Percentiles rank a stretch among this genome's conserved stretches.
Evolutionary conservation across 2,113 vertebrate species (phyloP).

Genomic region (Lasiurus borealis): DNA sequence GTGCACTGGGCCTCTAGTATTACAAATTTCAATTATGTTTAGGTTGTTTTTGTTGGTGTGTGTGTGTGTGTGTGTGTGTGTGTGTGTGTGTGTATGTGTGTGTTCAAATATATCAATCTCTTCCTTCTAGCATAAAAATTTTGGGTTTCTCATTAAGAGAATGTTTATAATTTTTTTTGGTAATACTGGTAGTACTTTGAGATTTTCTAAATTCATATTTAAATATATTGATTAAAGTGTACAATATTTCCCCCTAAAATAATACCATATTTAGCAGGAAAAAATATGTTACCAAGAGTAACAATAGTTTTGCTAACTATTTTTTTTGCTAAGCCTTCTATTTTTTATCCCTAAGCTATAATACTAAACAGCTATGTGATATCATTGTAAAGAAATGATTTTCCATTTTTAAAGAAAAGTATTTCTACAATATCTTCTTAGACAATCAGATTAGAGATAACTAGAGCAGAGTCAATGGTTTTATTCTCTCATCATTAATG

Average conservation of each 20-base stretch:
- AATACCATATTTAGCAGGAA: background rate
- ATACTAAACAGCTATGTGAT: background rate
- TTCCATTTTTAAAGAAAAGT: constrained; percentile 60
- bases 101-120: background rate
- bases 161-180: background rate
- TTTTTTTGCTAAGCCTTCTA: constrained; percentile 36
- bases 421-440: constrained; percentile 52
- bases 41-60: background rate
- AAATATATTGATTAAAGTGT: background rate
- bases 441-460: constrained; percentile 61
- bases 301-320: background rate
- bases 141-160: background rate
- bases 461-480: constrained; percentile 85
- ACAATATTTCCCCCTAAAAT: background rate
- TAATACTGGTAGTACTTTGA: background rate
- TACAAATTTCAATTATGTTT: background rate
- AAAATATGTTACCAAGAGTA: background rate
- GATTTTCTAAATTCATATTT: constrained; percentile 35
- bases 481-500: constrained; percentile 90
- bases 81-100: background rate
- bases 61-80: too few relatives aligned
- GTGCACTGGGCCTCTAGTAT: too few relatives aligned
- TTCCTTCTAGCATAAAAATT: background rate
- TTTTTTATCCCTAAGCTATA: constrained; percentile 40
- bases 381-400: constrained; percentile 68